Evolutionary conservation across 1,140 invertebrate genomes (phyloP).

Genomic region (Brachionus rubens): DNA sequence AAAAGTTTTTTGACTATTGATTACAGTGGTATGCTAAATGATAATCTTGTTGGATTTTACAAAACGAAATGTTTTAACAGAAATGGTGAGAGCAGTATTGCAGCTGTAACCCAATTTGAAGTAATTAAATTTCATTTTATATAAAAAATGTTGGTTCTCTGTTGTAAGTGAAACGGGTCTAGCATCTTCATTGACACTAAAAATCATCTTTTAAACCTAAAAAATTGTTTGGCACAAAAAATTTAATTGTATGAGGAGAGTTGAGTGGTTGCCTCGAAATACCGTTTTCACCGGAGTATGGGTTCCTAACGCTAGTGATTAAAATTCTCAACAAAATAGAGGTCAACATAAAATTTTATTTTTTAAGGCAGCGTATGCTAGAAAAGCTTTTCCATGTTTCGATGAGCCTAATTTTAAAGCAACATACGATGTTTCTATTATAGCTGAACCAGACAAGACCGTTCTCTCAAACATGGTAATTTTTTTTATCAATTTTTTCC

Average conservation of each 20-base stretch:
- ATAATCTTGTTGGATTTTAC: conserved; percentile 9
- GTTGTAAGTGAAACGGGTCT: too few species aligned
- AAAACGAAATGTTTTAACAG: conserved; percentile 9
- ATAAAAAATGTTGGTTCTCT: too few species aligned
- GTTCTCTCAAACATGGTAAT: conserved; percentile 83
- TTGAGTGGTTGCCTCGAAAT: too few species aligned
- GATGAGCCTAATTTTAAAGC: conserved; percentile 93
- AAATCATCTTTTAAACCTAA: too few species aligned
- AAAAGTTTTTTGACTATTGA: neutral
- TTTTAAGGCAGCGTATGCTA: conserved; percentile 65
- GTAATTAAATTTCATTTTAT: too few species aligned
- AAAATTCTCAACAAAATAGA: too few species aligned
- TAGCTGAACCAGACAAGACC: conserved; percentile 69
- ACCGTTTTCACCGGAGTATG: too few species aligned
- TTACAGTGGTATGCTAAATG: conserved; percentile 13
- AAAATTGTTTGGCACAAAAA: too few species aligned
- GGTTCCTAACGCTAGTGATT: too few species aligned
- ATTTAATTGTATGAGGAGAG: too few species aligned
- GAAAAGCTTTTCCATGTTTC: conserved; percentile 92
- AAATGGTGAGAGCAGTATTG: neutral
- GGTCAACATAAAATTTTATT: too few species aligned
- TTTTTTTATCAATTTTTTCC: neutral
- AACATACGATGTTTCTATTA: conserved; percentile 83
- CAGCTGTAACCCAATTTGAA: conserved; percentile 33
- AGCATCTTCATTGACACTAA: too few species aligned